A percentile compares a stretch with the other conserved stretches of the same genome.
Evolutionary conservation across 1,140 invertebrate genomes (phyloP).

Genomic region (Sitobion miscanthi): DNA sequence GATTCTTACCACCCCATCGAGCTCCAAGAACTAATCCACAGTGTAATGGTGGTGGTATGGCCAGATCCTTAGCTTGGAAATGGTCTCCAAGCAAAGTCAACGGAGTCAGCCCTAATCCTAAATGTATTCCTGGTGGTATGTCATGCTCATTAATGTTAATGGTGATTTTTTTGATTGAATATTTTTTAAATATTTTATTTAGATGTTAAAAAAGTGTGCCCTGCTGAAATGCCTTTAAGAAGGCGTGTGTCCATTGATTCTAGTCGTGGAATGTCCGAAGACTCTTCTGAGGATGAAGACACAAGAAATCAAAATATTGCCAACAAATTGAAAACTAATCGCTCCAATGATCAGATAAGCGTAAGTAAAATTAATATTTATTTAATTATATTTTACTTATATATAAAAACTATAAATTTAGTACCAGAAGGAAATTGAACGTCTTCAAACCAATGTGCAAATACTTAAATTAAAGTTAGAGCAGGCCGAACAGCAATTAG

Average conservation of each 20-base stretch:
- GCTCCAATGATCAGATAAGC: not conserved
- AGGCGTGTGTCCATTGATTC: slow-evolving; percentile 52
- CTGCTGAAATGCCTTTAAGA: slow-evolving; percentile 16
- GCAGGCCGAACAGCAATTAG: slow-evolving; percentile 64
- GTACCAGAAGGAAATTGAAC: slow-evolving; percentile 79
- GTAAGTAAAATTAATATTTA: not conserved
- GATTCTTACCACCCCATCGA: slow-evolving; percentile 58
- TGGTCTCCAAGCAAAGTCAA: slow-evolving; percentile 49
- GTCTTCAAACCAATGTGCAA: slow-evolving; percentile 78
- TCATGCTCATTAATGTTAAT: not conserved
- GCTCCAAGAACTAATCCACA: slow-evolving; percentile 61
- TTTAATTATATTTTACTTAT: not conserved
- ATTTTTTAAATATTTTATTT: not conserved
- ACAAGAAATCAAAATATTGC: slow-evolving; percentile 52
- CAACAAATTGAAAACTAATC: slow-evolving; percentile 40
- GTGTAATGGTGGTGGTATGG: slow-evolving; percentile 57
- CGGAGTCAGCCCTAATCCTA: slow-evolving; percentile 32
- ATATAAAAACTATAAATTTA: slow-evolving; percentile 60
- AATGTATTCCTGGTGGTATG: slow-evolving; percentile 22
- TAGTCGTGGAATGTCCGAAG: slow-evolving; percentile 51
- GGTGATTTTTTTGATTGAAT: not conserved
- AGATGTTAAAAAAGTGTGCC: slow-evolving; percentile 34
- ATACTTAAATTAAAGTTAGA: slow-evolving; percentile 72
- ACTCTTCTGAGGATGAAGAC: slow-evolving; percentile 47
- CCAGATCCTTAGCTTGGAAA: slow-evolving; percentile 56